A percentile compares a stretch with the other conserved stretches of the same genome.
Evolutionary conservation across 2,888 invertebrate species (phyloP).

Genomic region (Palloptera scutellata): DNA sequence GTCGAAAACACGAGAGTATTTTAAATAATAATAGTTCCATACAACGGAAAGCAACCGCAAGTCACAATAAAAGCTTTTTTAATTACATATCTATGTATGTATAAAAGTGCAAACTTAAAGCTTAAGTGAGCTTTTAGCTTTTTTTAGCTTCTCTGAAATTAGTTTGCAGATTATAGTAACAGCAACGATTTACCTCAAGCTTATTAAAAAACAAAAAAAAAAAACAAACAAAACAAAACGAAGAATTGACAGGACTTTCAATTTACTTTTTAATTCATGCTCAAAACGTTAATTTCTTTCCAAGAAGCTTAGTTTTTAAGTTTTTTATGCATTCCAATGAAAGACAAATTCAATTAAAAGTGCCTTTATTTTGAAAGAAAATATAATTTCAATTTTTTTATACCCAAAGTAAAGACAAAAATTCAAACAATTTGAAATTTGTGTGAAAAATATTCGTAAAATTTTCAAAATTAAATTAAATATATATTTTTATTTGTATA

Average conservation of each 20-base stretch:
- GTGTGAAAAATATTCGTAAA: slow-evolving; percentile 14
- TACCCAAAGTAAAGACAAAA: slow-evolving; percentile 13
- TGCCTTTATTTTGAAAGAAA: slow-evolving; percentile 22
- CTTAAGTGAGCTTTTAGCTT: background rate
- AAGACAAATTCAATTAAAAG: slow-evolving; percentile 9
- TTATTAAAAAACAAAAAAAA: slow-evolving; percentile 32
- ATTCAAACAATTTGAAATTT: slow-evolving; percentile 30
- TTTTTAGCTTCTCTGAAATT: background rate
- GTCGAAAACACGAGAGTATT: slow-evolving; percentile 9
- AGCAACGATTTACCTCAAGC: slow-evolving; percentile 59
- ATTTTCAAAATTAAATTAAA: slow-evolving; percentile 20
- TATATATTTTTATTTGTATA: too few species aligned
- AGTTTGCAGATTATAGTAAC: slow-evolving; percentile 26
- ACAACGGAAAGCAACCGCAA: too few species aligned
- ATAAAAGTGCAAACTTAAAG: background rate
- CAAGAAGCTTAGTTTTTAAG: background rate
- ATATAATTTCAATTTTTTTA: slow-evolving; percentile 12
- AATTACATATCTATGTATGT: too few species aligned
- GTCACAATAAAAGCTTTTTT: too few species aligned
- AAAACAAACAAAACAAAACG: slow-evolving; percentile 22
- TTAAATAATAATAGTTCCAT: too few species aligned
- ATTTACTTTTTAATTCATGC: slow-evolving; percentile 22
- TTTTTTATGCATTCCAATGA: background rate
- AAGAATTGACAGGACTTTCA: slow-evolving; percentile 32
- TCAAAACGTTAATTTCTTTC: slow-evolving; percentile 7